Evolutionary conservation across 2,888 invertebrate genomes (phyloP).

Genomic region (Eilema griseolum): DNA sequence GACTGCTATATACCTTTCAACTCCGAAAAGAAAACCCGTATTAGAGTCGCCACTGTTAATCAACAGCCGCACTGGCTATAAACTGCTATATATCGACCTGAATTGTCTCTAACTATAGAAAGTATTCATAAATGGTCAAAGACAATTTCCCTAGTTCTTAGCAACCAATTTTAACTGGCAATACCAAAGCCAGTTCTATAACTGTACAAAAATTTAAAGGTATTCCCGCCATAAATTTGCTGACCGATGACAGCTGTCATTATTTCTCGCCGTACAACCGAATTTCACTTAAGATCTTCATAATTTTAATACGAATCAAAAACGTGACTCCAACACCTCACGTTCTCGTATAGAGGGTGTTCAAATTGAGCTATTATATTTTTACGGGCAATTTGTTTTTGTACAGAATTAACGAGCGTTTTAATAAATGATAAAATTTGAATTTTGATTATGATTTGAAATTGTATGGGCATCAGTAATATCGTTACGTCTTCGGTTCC

Average conservation of each 20-base stretch:
- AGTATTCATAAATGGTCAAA: background rate
- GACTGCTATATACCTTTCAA: too few species aligned
- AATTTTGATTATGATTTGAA: slow-evolving; percentile 5
- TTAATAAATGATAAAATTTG: slow-evolving; percentile 24
- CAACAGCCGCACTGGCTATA: too few species aligned
- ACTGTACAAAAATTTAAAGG: slow-evolving; percentile 37
- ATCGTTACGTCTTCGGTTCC: background rate
- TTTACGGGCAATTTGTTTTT: slow-evolving; percentile 24
- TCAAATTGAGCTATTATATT: slow-evolving; percentile 37
- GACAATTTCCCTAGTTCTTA: slow-evolving; percentile 12
- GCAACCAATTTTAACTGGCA: slow-evolving; percentile 4
- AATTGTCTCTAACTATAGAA: too few species aligned
- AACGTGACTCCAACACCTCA: slow-evolving; percentile 81
- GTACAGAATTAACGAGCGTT: slow-evolving; percentile 10
- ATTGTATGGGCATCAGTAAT: slow-evolving; percentile 16
- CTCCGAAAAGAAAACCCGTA: too few species aligned
- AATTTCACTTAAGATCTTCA: slow-evolving; percentile 67
- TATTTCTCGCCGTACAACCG: slow-evolving; percentile 48
- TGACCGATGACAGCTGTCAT: slow-evolving; percentile 62
- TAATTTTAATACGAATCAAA: slow-evolving; percentile 82
- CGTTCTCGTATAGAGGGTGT: slow-evolving; percentile 55
- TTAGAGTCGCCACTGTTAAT: too few species aligned
- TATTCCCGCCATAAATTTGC: slow-evolving; percentile 60
- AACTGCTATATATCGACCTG: too few species aligned
- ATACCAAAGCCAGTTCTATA: slow-evolving; percentile 18